Evolutionary conservation across 1,140 invertebrate species (phyloP).

Genomic region (Holcopasites calliopsidis): DNA sequence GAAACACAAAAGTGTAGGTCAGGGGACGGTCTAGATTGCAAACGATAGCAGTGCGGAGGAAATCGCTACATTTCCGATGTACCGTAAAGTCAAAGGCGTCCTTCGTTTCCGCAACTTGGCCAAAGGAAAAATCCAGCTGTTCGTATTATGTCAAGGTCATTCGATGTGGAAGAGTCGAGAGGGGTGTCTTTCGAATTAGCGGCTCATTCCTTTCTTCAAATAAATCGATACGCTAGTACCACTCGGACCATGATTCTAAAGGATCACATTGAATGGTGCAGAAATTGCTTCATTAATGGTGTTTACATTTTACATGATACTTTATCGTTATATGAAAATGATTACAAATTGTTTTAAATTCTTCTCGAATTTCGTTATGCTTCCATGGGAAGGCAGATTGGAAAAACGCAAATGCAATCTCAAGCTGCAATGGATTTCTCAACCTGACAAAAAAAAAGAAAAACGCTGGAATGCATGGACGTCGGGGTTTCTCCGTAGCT

Average conservation of each 20-base stretch:
- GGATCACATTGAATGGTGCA: slow-evolving; percentile 21
- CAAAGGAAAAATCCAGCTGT: slow-evolving; percentile 35
- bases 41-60: slow-evolving; percentile 9
- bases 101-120: not conserved
- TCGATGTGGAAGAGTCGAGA: slow-evolving; percentile 34
- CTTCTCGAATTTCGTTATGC: not conserved
- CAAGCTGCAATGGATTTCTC: slow-evolving; percentile 11
- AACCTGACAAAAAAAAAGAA: slow-evolving; percentile 6
- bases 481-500: slow-evolving; percentile 19
- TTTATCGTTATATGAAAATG: no score
- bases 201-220: slow-evolving; percentile 31
- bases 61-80: slow-evolving; percentile 53
- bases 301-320: no score
- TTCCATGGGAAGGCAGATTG: not conserved
- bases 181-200: slow-evolving; percentile 33
- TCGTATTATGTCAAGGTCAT: slow-evolving; percentile 54
- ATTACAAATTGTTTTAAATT: not conserved
- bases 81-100: slow-evolving; percentile 39
- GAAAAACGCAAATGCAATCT: slow-evolving; percentile 14
- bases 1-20: not conserved
- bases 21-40: not conserved
- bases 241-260: not conserved
- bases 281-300: no score
- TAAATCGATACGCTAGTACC: slow-evolving; percentile 23
- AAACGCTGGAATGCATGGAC: slow-evolving; percentile 17